Base-by-base conservation (phyloP, 1,140 invertebrate genomes). In the Charaxes varanes region DNA sequence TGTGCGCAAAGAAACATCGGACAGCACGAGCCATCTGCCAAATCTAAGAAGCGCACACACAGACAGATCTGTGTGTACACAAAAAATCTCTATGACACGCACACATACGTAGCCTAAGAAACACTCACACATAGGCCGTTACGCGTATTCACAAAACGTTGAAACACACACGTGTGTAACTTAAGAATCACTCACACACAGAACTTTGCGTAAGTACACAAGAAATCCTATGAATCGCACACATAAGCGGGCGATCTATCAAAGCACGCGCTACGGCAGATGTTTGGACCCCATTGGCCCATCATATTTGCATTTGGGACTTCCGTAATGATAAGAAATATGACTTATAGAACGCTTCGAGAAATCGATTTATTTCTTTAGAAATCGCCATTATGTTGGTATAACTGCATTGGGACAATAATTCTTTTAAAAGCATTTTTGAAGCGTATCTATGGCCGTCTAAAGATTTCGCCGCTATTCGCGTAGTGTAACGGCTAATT, bases 1-100 rank as follows among this genome's bases (percentile, higher is more conserved):
- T 81, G 77, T 72, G 74, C 67, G 59, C 59, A 72, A 78, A 76
- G 72, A 76, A 80, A 62, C 59, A 57, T 57, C 36, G 55, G 18
- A 22, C 27, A 74, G 77, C 77, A 81, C 77, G 77, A 77, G 77
- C 77, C 77, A 77, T 81, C 77, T 81, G 77, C 77, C 77, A 79
- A 81, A 81, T 81, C 73, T 62, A 73, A 74, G 68, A 61, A 66
- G 47, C 43, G 62, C 66, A 47, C 70, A 78, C 68, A 73, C 70
- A 48, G 1, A 33, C 43, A 52, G 43, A 42, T 23, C 36, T 38
- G 32, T 43, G 31, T 17, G 21, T 33, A 37, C 19, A 42, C 21
- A 54, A 53, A 54, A 49, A 43, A 23, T 26, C 40, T n/a, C 33
- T 54, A 50, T 42, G 41, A 45, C 41, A 56, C 52, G 30, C 59